A percentile compares a stretch with the other conserved stretches of the same genome.
Evolutionary conservation across 92 coral and sea anemone species (phyloP).

Genomic region (Desmophyllum pertusum): DNA sequence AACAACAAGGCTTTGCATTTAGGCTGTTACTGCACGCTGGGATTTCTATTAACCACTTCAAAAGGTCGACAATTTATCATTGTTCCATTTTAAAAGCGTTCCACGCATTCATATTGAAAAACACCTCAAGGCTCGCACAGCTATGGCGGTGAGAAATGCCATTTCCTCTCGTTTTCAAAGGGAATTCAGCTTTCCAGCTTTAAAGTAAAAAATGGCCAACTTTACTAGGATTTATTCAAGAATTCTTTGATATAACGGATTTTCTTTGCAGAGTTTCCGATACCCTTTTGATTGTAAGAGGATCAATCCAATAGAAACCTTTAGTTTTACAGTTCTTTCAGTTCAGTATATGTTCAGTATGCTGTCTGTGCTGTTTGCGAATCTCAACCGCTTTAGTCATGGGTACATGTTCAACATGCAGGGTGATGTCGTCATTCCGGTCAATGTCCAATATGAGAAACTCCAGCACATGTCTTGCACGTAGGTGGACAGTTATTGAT

Average conservation of each 20-base stretch:
- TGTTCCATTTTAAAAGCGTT: conserved; percentile 26
- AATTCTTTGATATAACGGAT: background rate
- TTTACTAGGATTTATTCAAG: background rate
- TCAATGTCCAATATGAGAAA: background rate
- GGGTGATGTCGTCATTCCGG: too few relatives aligned
- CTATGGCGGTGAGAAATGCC: background rate
- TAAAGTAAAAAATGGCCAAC: background rate
- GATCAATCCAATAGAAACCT: background rate
- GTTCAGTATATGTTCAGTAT: background rate
- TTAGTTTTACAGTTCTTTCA: conserved; percentile 2
- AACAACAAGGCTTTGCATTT: conserved; percentile 37
- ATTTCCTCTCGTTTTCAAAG: conserved; percentile 10
- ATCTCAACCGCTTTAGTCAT: too few relatives aligned
- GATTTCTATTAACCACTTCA: conserved; percentile 43
- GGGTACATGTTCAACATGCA: too few relatives aligned
- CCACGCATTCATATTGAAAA: conserved; percentile 9
- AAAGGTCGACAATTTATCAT: conserved; percentile 34
- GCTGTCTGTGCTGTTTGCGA: background rate
- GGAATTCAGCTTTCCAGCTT: background rate
- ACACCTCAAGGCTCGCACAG: background rate
- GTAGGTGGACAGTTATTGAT: conserved; percentile 9
- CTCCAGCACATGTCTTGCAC: background rate
- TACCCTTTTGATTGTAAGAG: background rate
- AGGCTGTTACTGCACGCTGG: conserved; percentile 35
- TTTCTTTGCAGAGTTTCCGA: background rate